These are phyloP conservation scores for Ceratina australensis DNA, from an alignment of 1,140 invertebrate genomes.

Conservation along the genomic window DNA sequence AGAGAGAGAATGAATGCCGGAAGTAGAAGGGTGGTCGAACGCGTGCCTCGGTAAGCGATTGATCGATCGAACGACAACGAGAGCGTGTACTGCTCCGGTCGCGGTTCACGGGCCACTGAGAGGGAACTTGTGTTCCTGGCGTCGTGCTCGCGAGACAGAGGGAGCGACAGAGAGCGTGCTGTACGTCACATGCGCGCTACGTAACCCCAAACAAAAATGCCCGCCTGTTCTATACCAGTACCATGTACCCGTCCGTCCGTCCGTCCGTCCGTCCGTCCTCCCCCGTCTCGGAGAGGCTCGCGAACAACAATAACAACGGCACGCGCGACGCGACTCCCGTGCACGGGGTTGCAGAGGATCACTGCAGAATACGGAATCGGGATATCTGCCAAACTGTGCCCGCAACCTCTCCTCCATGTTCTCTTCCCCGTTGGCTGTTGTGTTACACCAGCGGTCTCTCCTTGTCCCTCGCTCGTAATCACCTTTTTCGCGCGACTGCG, in stretches of 20 bases:
- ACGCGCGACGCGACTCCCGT: not conserved
- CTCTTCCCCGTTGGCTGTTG: not conserved
- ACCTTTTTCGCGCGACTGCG: constrained; percentile 35
- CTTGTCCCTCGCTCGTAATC: constrained; percentile 22
- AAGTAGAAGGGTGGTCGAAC: constrained; percentile 16
- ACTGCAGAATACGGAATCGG: constrained; percentile 43
- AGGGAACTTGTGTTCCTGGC: constrained; percentile 58
- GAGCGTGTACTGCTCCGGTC: constrained; percentile 60
- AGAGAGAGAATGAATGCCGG: constrained; percentile 8
- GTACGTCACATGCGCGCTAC: constrained; percentile 65
- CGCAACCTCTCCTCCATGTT: constrained; percentile 14
- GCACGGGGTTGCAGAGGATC: constrained; percentile 33
- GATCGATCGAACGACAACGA: constrained; percentile 36
- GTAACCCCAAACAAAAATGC: constrained; percentile 64
- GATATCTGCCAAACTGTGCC: constrained; percentile 43
- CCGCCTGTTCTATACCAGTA: not conserved
- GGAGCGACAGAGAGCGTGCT: constrained; percentile 36
- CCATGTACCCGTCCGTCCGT: too few species aligned
- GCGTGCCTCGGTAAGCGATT: constrained; percentile 20
- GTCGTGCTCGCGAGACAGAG: constrained; percentile 32
- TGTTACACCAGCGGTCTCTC: not conserved
- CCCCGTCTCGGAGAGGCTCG: not conserved
- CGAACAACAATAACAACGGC: constrained; percentile 44
- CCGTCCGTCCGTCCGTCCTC: too few species aligned
- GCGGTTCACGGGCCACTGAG: constrained; percentile 72